Evolutionary conservation across 2,113 vertebrate species (phyloP).

Genomic region (Hystrix brachyura): DNA sequence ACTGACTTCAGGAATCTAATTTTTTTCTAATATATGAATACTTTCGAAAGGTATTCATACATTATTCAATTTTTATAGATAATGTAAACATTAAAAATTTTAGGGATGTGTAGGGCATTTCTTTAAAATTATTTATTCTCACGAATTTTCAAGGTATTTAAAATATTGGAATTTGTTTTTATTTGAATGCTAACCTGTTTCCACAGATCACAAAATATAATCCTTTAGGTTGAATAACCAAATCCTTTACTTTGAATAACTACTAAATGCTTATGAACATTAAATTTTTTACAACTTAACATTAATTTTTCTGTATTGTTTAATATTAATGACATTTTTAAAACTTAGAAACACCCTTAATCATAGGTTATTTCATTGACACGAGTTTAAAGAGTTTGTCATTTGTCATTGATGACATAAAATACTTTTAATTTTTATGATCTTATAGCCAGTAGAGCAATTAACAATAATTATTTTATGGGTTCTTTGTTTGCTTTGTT

Average conservation of each 20-base stretch:
- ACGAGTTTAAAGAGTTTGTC: background rate
- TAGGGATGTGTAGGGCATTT: background rate
- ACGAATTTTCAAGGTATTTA: background rate
- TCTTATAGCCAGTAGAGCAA: background rate
- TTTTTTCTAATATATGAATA: background rate
- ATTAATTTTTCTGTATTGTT: background rate
- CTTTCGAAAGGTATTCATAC: background rate
- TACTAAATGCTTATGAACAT: background rate
- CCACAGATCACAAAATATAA: background rate
- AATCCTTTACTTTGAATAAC: background rate
- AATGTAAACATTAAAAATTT: background rate
- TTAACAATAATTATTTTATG: background rate
- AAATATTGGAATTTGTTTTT: conserved; percentile 28
- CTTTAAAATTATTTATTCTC: background rate
- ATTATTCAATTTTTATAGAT: background rate
- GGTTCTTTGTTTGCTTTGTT: no score
- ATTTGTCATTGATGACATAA: background rate
- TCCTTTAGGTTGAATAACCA: background rate
- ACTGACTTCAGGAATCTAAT: background rate
- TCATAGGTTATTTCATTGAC: background rate
- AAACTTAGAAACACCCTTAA: conserved; percentile 8
- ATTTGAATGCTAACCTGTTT: background rate
- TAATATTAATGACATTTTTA: background rate
- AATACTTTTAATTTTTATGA: background rate
- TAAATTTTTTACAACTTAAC: conserved; percentile 17